A percentile compares a stretch with the other conserved stretches of the same genome.
Evolutionary conservation across 2,113 vertebrate genomes (phyloP).

Genomic region (Gallinago undulata): DNA sequence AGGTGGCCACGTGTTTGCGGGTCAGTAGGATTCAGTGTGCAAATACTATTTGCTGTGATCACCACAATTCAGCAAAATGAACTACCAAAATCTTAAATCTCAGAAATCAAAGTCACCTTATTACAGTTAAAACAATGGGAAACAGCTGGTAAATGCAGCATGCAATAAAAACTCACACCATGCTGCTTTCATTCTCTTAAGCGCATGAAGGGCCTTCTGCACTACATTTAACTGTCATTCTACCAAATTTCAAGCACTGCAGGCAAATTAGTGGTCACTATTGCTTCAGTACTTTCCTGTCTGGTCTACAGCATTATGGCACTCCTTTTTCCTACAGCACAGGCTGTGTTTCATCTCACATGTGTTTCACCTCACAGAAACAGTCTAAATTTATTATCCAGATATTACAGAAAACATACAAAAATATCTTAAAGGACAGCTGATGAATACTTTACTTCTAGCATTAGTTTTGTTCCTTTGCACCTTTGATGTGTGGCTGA

Average conservation of each 20-base stretch:
- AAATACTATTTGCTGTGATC: not conserved
- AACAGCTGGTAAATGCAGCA: not conserved
- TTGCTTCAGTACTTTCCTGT: not conserved
- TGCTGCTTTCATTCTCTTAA: not conserved
- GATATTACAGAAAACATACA: not conserved
- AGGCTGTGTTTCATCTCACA: not conserved
- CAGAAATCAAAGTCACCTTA: slow-evolving; percentile 20
- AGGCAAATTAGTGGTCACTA: not conserved
- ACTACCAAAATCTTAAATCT: not conserved
- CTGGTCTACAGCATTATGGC: not conserved
- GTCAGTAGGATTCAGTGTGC: not conserved
- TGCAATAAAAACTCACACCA: not conserved
- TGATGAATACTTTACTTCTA: not conserved
- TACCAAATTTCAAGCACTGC: not conserved
- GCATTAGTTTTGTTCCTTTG: not conserved
- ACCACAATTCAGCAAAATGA: slow-evolving; percentile 10
- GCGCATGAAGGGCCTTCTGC: not conserved
- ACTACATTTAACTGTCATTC: not conserved
- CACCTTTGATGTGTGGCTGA: not conserved
- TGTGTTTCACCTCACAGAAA: not conserved
- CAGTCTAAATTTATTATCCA: not conserved
- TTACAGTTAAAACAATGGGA: not conserved
- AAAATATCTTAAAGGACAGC: not conserved
- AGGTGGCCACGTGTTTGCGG: not conserved
- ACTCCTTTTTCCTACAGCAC: not conserved